Conservation (phyloP, 2,797 vertebrate species). For the Pipistrellus nathusii region DNA sequence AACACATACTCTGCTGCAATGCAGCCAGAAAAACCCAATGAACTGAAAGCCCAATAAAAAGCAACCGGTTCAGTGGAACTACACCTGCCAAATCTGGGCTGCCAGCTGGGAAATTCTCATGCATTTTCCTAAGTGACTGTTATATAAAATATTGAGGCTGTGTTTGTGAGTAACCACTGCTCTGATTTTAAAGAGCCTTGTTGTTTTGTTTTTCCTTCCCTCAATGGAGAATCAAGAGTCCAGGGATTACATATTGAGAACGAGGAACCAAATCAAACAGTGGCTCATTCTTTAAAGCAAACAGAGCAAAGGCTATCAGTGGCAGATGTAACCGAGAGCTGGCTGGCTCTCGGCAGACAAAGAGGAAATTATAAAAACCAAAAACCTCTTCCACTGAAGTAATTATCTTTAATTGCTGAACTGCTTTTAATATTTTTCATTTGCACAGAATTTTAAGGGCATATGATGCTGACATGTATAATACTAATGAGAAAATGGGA, state of each 20-base stretch:
- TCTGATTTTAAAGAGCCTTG: slow-evolving; percentile 69
- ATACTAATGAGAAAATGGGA: not conserved
- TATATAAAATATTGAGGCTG: slow-evolving; percentile 40
- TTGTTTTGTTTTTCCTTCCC: slow-evolving; percentile 35
- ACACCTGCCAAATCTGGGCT: slow-evolving; percentile 59
- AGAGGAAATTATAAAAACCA: slow-evolving; percentile 70
- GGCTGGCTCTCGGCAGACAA: slow-evolving; percentile 68
- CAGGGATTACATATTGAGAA: slow-evolving; percentile 75
- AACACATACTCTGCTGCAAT: slow-evolving; percentile 62
- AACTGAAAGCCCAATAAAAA: slow-evolving; percentile 64
- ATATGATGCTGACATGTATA: not conserved
- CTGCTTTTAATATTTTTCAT: slow-evolving; percentile 8
- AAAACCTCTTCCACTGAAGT: slow-evolving; percentile 57
- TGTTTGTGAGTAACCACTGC: not conserved
- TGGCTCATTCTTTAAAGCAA: slow-evolving; percentile 82
- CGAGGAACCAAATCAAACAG: slow-evolving; percentile 79
- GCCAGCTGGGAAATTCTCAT: not conserved
- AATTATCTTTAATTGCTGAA: slow-evolving; percentile 66
- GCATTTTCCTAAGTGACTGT: slow-evolving; percentile 58
- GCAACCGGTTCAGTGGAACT: slow-evolving; percentile 51
- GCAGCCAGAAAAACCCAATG: slow-evolving; percentile 67
- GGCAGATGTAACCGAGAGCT: slow-evolving; percentile 66
- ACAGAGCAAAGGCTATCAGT: slow-evolving; percentile 76
- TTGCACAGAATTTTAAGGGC: not conserved
- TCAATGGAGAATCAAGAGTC: slow-evolving; percentile 69